Base-by-base conservation (phyloP, 2,888 invertebrate species). In the Perithous albicinctus region DNA sequence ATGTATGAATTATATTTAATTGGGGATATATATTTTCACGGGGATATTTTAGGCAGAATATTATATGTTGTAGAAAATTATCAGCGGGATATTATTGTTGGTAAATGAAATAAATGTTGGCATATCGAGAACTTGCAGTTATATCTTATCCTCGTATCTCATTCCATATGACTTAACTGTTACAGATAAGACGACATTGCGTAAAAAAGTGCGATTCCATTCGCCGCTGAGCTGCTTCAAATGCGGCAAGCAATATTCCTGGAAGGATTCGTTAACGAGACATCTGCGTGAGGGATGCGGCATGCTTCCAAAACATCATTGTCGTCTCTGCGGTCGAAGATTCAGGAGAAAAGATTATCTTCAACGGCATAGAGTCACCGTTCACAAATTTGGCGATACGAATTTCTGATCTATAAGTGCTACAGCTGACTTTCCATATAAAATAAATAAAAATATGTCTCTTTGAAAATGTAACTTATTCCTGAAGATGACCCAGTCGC, bases 271-370 rank as follows among this genome's bases (percentile, higher is more conserved):
- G 0, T 84, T 93, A 73, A 89, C 83, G 64, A 88, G 91, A 66
- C 91, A 92, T 61, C 78, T 90, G 26, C 88, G 88, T 2, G 88
- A 89, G 46, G 89, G 87, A n/a, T 91, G 90, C 78, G 89, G 89
- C 4, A 80, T 84, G 32, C 78, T 83, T 26, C 88, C 90, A 6
- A 86, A 86, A 32, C 87, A 87, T 78, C 86, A 80, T 48, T 91
- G 90, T 73, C 83, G 85, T n/a, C 82, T 87, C 4, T 93, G 92
- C 84, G 90, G 89, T 12, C 87, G 89, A 72, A 89, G 88, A 73
- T 93, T 92, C 86, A 90, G 91, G 78, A 89, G 92, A 79, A 90
- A 88, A 73, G 89, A 91, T 54, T 89, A 90, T 74, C 84, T 91
- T 12, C 84, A 88, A 38, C 89, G 87, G 0, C 90, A 91, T 72